phyloP scores from a whole-genome alignment of 1,140 invertebrate genomes.

The Meloidogyne chitwoodi region DNA sequence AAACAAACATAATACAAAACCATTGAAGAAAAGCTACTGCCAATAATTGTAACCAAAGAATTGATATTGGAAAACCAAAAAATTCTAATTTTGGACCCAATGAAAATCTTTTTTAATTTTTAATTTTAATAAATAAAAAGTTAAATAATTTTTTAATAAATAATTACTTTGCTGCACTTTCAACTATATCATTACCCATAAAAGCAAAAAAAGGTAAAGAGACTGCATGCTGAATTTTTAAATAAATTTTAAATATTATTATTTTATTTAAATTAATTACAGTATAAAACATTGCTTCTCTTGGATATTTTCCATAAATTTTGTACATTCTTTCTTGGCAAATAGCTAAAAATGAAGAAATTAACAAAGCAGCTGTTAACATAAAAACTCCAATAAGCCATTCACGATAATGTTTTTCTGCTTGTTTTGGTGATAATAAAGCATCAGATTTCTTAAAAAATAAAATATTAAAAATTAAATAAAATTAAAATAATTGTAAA shows the following conservation, averaged over 20 bases:
- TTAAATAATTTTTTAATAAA: background rate
- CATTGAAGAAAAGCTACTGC: slow-evolving; percentile 63
- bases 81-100: slow-evolving; percentile 55
- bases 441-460: slow-evolving; percentile 27
- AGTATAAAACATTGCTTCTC: slow-evolving; percentile 88
- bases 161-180: slow-evolving; percentile 64
- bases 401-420: slow-evolving; percentile 51
- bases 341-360: slow-evolving; percentile 91
- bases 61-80: slow-evolving; percentile 66
- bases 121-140: background rate
- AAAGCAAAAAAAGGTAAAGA: slow-evolving; percentile 80
- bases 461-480: slow-evolving; percentile 10
- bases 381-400: slow-evolving; percentile 71
- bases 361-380: slow-evolving; percentile 79
- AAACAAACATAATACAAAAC: slow-evolving; percentile 88
- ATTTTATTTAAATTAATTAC: slow-evolving; percentile 61
- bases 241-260: slow-evolving; percentile 15
- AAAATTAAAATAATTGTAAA: too few relatives aligned
- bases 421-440: slow-evolving; percentile 47
- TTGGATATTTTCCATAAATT: slow-evolving; percentile 84
- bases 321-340: slow-evolving; percentile 85
- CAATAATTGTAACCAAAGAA: slow-evolving; percentile 74
- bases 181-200: slow-evolving; percentile 71
- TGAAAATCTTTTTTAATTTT: slow-evolving; percentile 60
- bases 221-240: slow-evolving; percentile 69